Conservation (phyloP, 2,888 invertebrate species). For the Latheticus oryzae region DNA sequence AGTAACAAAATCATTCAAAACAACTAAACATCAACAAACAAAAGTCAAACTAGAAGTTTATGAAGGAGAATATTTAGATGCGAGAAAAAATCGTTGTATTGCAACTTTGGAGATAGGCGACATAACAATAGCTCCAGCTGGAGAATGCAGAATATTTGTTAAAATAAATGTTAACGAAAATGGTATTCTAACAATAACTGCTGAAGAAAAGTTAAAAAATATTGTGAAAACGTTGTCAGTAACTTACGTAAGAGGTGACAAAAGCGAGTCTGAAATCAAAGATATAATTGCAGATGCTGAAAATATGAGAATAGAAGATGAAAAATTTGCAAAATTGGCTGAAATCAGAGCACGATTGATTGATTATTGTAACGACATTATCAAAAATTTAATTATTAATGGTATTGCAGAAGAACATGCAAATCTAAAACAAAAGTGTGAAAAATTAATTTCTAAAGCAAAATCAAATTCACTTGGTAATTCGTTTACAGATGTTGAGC, state of each 20-base stretch:
- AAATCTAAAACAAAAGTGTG: too few relatives aligned
- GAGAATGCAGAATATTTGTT: conserved; percentile 29
- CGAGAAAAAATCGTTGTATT: conserved; percentile 39
- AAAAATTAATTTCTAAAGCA: too few relatives aligned
- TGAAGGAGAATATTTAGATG: conserved; percentile 46
- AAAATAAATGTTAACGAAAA: conserved; percentile 43
- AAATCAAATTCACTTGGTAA: too few relatives aligned
- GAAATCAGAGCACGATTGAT: conserved; percentile 48
- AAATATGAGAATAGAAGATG: conserved; percentile 38
- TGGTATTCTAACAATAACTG: conserved; percentile 47
- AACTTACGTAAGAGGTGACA: conserved; percentile 38
- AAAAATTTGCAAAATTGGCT: conserved; percentile 38
- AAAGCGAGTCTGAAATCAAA: conserved; percentile 43
- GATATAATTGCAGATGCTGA: conserved; percentile 38
- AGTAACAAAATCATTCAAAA: conserved; percentile 14
- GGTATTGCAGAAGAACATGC: too few relatives aligned
- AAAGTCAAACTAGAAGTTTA: conserved; percentile 38
- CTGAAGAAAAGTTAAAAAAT: conserved; percentile 39
- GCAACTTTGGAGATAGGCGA: conserved; percentile 38
- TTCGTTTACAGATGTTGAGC: too few relatives aligned
- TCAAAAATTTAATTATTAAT: too few relatives aligned
- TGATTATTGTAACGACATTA: too few relatives aligned
- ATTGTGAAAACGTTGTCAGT: conserved; percentile 43
- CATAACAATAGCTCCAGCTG: conserved; percentile 41
- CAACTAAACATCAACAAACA: conserved; percentile 43